Percentiles rank a stretch among this genome's conserved stretches.
phyloP scores from a whole-genome alignment of 2,888 invertebrate genomes.

The Heliconius sara region DNA sequence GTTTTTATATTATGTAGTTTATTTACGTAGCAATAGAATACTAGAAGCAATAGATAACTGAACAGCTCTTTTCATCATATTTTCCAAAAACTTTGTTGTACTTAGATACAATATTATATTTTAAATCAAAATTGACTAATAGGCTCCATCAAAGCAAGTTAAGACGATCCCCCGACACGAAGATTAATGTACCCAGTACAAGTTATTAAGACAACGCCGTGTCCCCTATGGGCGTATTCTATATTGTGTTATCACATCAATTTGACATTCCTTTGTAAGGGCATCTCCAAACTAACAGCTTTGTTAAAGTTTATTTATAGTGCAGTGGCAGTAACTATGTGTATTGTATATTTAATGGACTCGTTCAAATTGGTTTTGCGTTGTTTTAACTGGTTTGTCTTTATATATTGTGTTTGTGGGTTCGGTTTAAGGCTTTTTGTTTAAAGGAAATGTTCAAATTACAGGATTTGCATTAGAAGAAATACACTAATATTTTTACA shows the following conservation, averaged over 20 bases:
- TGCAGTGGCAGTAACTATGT: constrained; percentile 15
- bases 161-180: constrained; percentile 25
- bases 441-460: too few relatives aligned
- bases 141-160: constrained; percentile 7
- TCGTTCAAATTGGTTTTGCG: constrained; percentile 1
- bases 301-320: constrained; percentile 20
- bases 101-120: too few relatives aligned
- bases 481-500: too few relatives aligned
- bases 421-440: too few relatives aligned
- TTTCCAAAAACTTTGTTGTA: too few relatives aligned
- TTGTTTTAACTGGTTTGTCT: not conserved
- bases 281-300: constrained; percentile 15
- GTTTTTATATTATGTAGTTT: too few relatives aligned
- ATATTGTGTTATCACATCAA: constrained; percentile 43
- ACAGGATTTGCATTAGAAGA: too few relatives aligned
- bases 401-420: not conserved
- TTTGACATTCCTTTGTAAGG: constrained; percentile 34
- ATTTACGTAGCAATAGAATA: too few relatives aligned
- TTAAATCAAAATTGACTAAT: constrained; percentile 15
- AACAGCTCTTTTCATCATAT: too few relatives aligned
- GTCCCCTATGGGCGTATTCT: constrained; percentile 38
- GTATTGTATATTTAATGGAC: constrained; percentile 9
- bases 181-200: constrained; percentile 45
- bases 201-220: constrained; percentile 42
- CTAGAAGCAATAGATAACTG: too few relatives aligned